Percentiles rank a stretch among this genome's conserved stretches.
Conservation (phyloP, 1,140 invertebrate genomes). For the Macrosteles quadrilineatus region DNA sequence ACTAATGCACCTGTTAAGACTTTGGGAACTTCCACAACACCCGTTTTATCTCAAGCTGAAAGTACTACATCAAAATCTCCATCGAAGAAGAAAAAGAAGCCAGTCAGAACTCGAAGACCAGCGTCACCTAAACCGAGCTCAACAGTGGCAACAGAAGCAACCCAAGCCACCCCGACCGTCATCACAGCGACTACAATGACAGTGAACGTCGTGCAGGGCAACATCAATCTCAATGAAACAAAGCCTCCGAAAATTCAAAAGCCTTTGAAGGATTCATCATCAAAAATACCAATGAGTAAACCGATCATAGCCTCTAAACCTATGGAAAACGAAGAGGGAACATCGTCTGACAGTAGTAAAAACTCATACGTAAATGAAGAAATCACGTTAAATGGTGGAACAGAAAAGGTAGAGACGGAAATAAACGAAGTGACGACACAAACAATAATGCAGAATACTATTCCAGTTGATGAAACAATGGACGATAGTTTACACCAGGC, state of each 20-base stretch:
- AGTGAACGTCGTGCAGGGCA: slow-evolving; percentile 35
- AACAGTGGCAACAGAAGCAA: slow-evolving; percentile 5
- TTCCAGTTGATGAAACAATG: not conserved
- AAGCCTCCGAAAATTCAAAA: not conserved
- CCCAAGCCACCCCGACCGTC: slow-evolving; percentile 16
- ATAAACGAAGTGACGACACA: not conserved
- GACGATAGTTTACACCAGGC: not conserved
- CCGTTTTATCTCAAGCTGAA: not conserved
- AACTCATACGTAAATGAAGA: not conserved
- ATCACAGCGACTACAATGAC: slow-evolving; percentile 39
- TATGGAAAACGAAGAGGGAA: not conserved
- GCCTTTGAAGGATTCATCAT: not conserved
- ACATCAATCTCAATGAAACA: not conserved
- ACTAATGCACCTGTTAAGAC: slow-evolving; percentile 1
- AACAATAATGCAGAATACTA: not conserved
- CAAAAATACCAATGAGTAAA: not conserved
- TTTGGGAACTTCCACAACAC: not conserved
- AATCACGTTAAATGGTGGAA: not conserved
- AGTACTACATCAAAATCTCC: not conserved
- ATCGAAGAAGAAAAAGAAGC: slow-evolving; percentile 20
- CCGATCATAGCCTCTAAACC: not conserved
- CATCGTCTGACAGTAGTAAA: too few species aligned
- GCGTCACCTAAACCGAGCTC: not conserved
- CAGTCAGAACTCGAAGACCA: not conserved
- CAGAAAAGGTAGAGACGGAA: not conserved